Percentiles rank a stretch among this genome's conserved stretches.
Conservation (phyloP, 1,140 invertebrate genomes). For the Pseudomyrmex dendroicus region DNA sequence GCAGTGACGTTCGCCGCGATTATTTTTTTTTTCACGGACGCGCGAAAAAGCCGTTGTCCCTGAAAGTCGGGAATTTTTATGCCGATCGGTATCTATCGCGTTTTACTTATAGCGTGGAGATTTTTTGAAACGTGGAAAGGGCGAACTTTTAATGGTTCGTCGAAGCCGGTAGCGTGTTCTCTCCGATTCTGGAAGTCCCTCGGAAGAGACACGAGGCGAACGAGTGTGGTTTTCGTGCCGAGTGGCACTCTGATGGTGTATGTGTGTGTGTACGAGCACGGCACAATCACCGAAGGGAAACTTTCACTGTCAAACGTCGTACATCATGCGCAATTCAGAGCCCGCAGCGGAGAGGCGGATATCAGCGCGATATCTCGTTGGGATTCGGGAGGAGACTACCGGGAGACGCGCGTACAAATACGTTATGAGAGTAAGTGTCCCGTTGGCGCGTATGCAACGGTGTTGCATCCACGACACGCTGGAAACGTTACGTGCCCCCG, state of each 20-base stretch:
- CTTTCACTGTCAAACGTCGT: conserved; percentile 77
- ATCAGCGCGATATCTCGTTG: conserved; percentile 36
- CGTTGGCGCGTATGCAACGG: conserved; percentile 2
- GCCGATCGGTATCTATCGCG: no score
- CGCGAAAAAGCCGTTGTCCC: no score
- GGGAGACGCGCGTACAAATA: conserved; percentile 1
- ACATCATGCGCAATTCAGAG: conserved; percentile 69
- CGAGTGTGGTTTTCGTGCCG: conserved; percentile 32
- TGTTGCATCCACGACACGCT: conserved; percentile 48
- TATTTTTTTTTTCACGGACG: no score
- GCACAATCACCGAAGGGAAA: conserved; percentile 50
- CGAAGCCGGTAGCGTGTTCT: no score
- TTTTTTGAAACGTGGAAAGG: no score
- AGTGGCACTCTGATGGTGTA: conserved; percentile 41
- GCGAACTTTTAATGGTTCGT: no score
- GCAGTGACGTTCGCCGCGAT: no score
- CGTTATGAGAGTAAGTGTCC: conserved; percentile 25
- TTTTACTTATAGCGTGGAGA: no score
- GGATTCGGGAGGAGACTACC: background rate
- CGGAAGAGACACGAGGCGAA: conserved; percentile 3
- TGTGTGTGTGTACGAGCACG: background rate
- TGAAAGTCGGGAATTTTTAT: no score
- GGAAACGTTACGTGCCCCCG: conserved; percentile 37
- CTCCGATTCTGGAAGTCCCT: conserved; percentile 11
- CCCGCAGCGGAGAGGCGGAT: conserved; percentile 18